Evolutionary conservation across 1,140 invertebrate genomes (phyloP).

Genomic region (Oppia nitens): DNA sequence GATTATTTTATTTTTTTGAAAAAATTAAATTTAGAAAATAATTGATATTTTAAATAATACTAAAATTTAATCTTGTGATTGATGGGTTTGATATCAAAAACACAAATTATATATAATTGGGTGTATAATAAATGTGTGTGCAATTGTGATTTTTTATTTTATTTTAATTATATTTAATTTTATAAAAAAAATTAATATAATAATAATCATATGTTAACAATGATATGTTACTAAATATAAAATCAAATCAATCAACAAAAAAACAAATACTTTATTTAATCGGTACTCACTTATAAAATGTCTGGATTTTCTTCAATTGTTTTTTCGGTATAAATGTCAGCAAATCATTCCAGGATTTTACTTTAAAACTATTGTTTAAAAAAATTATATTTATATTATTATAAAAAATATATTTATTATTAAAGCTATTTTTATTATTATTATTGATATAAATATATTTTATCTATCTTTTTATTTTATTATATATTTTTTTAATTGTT

Average conservation of each 20-base stretch:
- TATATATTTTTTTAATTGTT: not conserved
- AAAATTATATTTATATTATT: not conserved
- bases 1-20: not conserved
- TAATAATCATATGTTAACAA: not conserved
- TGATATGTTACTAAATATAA: not conserved
- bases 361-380: constrained; percentile 18
- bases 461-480: not conserved
- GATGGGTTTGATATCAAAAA: too few species aligned
- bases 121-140: too few species aligned
- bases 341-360: constrained; percentile 33
- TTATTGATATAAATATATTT: not conserved
- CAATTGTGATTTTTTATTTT: too few species aligned
- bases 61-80: too few species aligned
- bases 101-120: too few species aligned
- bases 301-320: constrained; percentile 12
- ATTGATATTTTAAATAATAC: too few species aligned
- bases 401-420: not conserved
- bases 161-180: too few species aligned
- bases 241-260: not conserved
- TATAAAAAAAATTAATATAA: too few species aligned
- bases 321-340: constrained; percentile 18
- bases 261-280: too few species aligned
- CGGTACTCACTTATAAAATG: constrained; percentile 16
- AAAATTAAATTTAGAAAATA: not conserved
- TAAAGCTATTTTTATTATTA: not conserved